These are phyloP conservation scores for Lochmaea capreae DNA, from an alignment of 2,888 invertebrate genomes.

Conservation along the genomic window DNA sequence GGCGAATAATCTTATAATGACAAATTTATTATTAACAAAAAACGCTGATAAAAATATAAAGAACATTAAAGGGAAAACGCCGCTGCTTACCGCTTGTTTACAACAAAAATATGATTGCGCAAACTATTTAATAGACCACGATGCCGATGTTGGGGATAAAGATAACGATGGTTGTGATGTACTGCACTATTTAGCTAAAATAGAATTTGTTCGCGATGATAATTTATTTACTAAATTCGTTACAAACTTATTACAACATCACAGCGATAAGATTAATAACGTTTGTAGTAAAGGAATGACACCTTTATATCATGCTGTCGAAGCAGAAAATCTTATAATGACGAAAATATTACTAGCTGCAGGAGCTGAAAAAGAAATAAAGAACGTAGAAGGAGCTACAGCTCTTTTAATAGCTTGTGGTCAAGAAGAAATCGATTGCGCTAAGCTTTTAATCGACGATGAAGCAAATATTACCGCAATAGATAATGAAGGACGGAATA, in stretches of 20 bases:
- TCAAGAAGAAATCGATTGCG: background rate
- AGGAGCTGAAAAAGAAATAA: slow-evolving; percentile 3
- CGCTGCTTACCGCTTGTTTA: background rate
- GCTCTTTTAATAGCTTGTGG: background rate
- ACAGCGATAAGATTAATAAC: background rate
- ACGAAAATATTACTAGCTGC: background rate
- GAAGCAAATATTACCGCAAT: background rate
- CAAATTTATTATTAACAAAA: slow-evolving; percentile 1
- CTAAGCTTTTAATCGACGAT: background rate
- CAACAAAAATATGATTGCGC: slow-evolving; percentile 6
- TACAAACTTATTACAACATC: background rate
- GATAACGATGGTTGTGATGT: slow-evolving; percentile 1
- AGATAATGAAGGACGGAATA: background rate
- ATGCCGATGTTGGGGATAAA: background rate
- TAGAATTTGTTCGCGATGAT: background rate
- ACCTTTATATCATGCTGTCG: background rate
- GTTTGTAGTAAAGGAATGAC: background rate
- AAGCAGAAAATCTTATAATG: background rate
- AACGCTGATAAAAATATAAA: background rate
- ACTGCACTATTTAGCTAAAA: background rate
- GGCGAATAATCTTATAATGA: background rate
- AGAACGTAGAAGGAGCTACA: background rate
- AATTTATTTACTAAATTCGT: background rate
- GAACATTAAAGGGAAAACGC: background rate
- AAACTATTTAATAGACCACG: background rate